These are phyloP conservation scores for Mesocentrotus franciscanus DNA, from an alignment of 53 echinoderm and acorn worm genomes.

Conservation along the genomic window DNA sequence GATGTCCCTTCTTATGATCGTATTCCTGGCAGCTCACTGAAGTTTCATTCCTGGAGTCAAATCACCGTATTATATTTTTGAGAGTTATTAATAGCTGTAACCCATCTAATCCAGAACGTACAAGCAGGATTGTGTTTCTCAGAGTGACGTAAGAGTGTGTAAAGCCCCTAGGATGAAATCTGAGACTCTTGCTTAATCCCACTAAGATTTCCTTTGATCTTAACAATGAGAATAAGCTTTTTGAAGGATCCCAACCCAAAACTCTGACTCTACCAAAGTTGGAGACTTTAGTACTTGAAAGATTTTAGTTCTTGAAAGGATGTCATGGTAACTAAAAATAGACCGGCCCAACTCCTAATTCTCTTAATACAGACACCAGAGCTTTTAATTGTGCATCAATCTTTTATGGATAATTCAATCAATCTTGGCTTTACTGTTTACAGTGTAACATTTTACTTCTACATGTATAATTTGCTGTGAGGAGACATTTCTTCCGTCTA, in stretches of 20 bases:
- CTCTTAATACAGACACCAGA: not conserved
- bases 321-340: conserved; percentile 15
- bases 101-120: conserved; percentile 25
- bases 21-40: conserved; percentile 19
- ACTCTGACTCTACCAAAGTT: conserved; percentile 6
- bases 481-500: not conserved
- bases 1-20: not conserved
- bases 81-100: conserved; percentile 48
- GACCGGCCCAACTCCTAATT: not conserved
- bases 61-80: not conserved
- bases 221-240: conserved; percentile 36
- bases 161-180: conserved; percentile 37
- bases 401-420: not conserved
- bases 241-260: conserved; percentile 13
- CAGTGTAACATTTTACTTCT: not conserved
- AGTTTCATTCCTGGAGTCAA: not conserved
- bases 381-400: not conserved
- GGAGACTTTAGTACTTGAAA: not conserved
- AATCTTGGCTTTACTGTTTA: not conserved
- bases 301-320: not conserved
- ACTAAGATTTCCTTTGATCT: conserved; percentile 40
- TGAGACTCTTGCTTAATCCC: conserved; percentile 3
- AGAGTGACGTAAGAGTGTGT: conserved; percentile 36
- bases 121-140: not conserved
- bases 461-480: not conserved